Evolutionary conservation across 2,888 invertebrate species (phyloP), one percentile per base, ranked within the genome.

Genomic region (Pristionchus japonicus): DNA sequence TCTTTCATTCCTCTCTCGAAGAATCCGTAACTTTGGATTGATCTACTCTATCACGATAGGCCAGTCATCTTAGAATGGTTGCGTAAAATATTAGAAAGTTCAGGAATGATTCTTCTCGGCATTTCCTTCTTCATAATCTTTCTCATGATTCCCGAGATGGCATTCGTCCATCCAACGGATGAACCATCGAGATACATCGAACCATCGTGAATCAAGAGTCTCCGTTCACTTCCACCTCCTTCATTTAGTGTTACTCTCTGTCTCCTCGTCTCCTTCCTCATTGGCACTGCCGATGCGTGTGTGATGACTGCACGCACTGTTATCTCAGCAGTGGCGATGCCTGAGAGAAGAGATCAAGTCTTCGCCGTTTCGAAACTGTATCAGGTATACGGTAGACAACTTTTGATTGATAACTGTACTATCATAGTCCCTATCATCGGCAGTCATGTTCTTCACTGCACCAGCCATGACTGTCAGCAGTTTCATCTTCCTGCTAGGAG

Each of bases 241-340:
- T 27, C 31, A 17, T 20, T 49, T 17, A 82, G 82, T 49, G 49
- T 82, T 15, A 3, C 52, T 2, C 82, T 82, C n/a, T 82, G 82
- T 82, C 82, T 82, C 0, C 31, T 82, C 49, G 52, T 82, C 20
- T 82, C 82, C 52, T 82, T 82, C 34, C 82, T 82, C 27, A 15
- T 82, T 15, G 82, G 82, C 6, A 52, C 82, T 49, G 47, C 82
- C 31, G 82, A 82, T 49, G 82, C 82, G 3, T 82, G 82, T 49
- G 82, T 82, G 17, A 82, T 82, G 82, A 82, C 82, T 82, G 82
- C 82, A 7, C 82, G 82, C 1, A 82, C 82, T 9, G 82, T 82
- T 49, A 49, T 82, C 49, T 82, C 49, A 3, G 82, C 82, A 49
- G 82, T 82, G 27, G 82, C 52, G 3, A 52, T 52, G 49, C 82